Evolutionary conservation across 2,113 vertebrate species (phyloP), one percentile per base, ranked within the genome.

Genomic region (Saccopteryx bilineata): DNA sequence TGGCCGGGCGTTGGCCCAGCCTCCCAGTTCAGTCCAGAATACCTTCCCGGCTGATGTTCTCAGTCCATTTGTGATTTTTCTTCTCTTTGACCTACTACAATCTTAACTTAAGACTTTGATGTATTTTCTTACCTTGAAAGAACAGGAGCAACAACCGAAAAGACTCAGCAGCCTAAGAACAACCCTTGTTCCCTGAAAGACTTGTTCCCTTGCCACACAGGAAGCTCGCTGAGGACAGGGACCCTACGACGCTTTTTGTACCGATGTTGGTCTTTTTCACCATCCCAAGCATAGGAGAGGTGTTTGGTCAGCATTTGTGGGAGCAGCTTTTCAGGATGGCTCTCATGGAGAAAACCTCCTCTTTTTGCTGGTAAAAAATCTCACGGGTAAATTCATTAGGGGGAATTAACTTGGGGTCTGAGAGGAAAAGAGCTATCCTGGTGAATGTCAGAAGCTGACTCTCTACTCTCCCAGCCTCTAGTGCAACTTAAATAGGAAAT

Each of bases 111-210:
- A 82, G 75, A 82, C 39, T 33, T 56, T 61, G 46, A 31, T 84
- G 2, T 61, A 24, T 61, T 66, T 26, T 17, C 48, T 39, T 23
- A 39, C 50, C 12, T 71, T 1, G 2, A 92, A 75, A 92, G 79
- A 91, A 11, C 9, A 31, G 50, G 7, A 52, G 69, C 48, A 69
- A n/a, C n/a, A 72, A 8, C 9, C 56, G 63, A 31, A 74, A 87
- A 48, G 7, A 9, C 12, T 39, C 5, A 21, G 21, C 0, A 12
- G 48, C 50, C 71, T 58, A 58, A 52, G 39, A 15, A 68, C 71
- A 26, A 28, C n/a, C 46, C 88, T 46, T 88, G 75, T 81, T 91
- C 87, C 46, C 87, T 21, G 19, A 63, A 94, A 81, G 81, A 18
- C 46, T 74, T 39, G 68, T 24, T 76, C 26, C 69, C 23, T 5